Conservation (phyloP, 2,888 invertebrate species). For the Hyposoter didymator region DNA sequence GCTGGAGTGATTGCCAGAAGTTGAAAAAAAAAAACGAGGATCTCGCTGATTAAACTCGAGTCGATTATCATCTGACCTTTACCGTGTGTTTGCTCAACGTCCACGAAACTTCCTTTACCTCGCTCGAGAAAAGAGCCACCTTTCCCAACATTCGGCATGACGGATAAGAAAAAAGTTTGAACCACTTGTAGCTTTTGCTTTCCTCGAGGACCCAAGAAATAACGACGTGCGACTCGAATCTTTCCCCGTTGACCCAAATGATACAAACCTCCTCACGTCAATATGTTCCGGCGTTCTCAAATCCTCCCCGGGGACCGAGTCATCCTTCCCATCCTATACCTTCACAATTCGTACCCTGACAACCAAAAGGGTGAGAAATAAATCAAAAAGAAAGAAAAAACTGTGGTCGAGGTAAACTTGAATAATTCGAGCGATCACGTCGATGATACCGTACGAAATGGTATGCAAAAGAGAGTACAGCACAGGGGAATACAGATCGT, state of each 20-base stretch:
- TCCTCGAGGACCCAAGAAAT: neutral
- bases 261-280: neutral
- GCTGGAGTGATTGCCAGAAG: slow-evolving; percentile 38
- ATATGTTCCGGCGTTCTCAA: neutral
- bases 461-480: slow-evolving; percentile 49
- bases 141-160: neutral
- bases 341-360: slow-evolving; percentile 60
- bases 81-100: slow-evolving; percentile 42
- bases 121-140: neutral
- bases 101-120: slow-evolving; percentile 38
- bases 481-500: slow-evolving; percentile 41
- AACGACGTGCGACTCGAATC: slow-evolving; percentile 13
- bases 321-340: slow-evolving; percentile 44
- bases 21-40: slow-evolving; percentile 29
- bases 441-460: slow-evolving; percentile 55
- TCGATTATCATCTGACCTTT: slow-evolving; percentile 62
- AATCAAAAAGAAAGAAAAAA: neutral
- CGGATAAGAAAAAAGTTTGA: slow-evolving; percentile 19
- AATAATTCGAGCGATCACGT: slow-evolving; percentile 73
- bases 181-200: slow-evolving; percentile 39
- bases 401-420: slow-evolving; percentile 49
- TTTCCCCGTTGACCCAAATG: slow-evolving; percentile 3
- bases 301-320: slow-evolving; percentile 31
- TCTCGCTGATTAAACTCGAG: slow-evolving; percentile 53
- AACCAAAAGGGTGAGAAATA: slow-evolving; percentile 15